phyloP scores from a whole-genome alignment of 1,140 invertebrate species.

The Drosophila setifemur region DNA sequence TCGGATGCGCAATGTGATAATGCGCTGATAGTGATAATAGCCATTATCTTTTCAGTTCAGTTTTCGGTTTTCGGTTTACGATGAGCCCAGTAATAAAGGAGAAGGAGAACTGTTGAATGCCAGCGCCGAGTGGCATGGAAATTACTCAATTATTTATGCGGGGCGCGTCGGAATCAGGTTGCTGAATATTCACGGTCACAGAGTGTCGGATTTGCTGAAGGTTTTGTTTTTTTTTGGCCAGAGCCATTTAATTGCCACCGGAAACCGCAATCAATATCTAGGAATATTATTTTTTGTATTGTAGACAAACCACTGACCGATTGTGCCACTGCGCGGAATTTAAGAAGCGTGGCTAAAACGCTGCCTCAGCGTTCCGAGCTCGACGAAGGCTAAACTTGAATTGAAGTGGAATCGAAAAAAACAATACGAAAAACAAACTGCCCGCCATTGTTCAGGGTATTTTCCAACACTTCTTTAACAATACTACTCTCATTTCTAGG shows the following conservation, averaged over 20 bases:
- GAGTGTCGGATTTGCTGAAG: conserved; percentile 32
- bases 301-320: conserved; percentile 12
- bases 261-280: conserved; percentile 12
- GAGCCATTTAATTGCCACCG: conserved; percentile 10
- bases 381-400: conserved; percentile 22
- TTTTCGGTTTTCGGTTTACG: conserved; percentile 30
- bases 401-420: too few species aligned
- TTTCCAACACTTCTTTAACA: too few species aligned
- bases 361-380: conserved; percentile 23
- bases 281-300: not conserved
- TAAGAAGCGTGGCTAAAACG: conserved; percentile 6
- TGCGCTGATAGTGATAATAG: conserved; percentile 58
- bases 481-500: too few species aligned
- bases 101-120: conserved; percentile 16
- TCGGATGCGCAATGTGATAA: conserved; percentile 58
- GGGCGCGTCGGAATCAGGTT: conserved; percentile 41
- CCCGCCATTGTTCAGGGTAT: not conserved
- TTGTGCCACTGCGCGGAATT: conserved; percentile 2
- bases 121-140: conserved; percentile 54
- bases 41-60: conserved; percentile 13
- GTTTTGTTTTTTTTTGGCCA: too few species aligned
- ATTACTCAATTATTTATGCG: conserved; percentile 68
- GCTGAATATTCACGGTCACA: conserved; percentile 61
- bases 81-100: conserved; percentile 22
- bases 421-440: conserved; percentile 8